A percentile compares a stretch with the other conserved stretches of the same genome.
phyloP scores from a whole-genome alignment of 2,113 vertebrate species.

The Atrichornis clamosus region DNA sequence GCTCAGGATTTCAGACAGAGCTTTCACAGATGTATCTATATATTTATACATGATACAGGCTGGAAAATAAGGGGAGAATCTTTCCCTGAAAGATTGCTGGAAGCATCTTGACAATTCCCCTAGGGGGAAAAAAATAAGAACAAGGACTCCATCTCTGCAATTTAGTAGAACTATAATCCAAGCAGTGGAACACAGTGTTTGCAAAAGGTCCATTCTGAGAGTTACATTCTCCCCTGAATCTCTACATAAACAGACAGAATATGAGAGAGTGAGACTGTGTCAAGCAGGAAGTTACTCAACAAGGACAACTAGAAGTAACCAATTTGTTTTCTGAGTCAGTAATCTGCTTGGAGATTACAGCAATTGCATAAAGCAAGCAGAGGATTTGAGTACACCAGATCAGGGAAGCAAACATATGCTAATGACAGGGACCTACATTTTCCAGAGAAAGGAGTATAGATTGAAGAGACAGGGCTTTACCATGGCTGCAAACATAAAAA shows the following conservation, averaged over 20 bases:
- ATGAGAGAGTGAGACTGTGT: not conserved
- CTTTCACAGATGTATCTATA: not conserved
- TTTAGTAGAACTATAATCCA: not conserved
- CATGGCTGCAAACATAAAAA: not conserved
- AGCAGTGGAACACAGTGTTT: not conserved
- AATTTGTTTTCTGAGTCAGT: conserved; percentile 26
- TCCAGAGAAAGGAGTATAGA: not conserved
- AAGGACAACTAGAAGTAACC: not conserved
- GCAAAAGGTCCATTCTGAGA: not conserved
- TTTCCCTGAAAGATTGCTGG: not conserved
- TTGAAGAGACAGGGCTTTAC: not conserved
- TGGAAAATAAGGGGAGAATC: not conserved
- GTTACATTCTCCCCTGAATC: not conserved
- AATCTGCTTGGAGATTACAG: conserved; percentile 57
- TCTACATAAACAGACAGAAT: not conserved
- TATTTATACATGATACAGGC: not conserved
- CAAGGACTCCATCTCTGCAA: not conserved
- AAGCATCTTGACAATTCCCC: not conserved
- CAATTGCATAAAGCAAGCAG: not conserved
- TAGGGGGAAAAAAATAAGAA: not conserved
- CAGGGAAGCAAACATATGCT: not conserved
- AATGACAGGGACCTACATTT: not conserved
- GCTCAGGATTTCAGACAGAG: not conserved
- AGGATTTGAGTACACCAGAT: conserved; percentile 8
- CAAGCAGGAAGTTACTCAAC: conserved; percentile 23